phyloP scores from a whole-genome alignment of 2,888 invertebrate genomes.

The Nudaria mundana region DNA sequence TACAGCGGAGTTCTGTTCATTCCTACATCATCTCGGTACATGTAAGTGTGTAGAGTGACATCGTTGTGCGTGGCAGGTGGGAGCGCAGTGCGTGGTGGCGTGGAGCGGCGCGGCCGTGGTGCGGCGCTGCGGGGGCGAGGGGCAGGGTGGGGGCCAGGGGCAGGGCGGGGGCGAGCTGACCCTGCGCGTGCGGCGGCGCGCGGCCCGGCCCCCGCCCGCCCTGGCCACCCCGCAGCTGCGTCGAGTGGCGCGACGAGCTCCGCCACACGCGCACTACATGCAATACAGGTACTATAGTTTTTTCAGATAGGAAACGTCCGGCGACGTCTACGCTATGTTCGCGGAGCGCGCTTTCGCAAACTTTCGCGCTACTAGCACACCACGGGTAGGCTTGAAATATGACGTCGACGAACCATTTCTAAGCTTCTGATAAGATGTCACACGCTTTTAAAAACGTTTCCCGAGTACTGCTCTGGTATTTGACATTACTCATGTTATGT shows the following conservation, averaged over 20 bases:
- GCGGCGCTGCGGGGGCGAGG: conserved; percentile 30
- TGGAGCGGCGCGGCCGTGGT: conserved; percentile 54
- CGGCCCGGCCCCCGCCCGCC: conserved; percentile 34
- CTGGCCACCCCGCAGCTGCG: conserved; percentile 30
- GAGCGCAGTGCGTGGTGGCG: conserved; percentile 56
- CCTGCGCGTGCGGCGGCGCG: conserved; percentile 46
- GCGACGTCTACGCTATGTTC: too few relatives aligned
- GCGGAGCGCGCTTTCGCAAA: not conserved
- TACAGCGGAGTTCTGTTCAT: too few relatives aligned
- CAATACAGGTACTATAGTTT: conserved; percentile 4
- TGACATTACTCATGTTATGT: too few relatives aligned
- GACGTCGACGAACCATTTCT: too few relatives aligned
- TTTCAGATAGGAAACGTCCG: too few relatives aligned
- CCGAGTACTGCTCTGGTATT: too few relatives aligned
- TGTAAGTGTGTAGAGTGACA: not conserved
- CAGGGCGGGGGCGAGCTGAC: conserved; percentile 36
- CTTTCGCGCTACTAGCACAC: not conserved
- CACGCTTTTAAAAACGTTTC: too few relatives aligned
- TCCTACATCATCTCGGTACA: too few relatives aligned
- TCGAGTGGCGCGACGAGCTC: conserved; percentile 8
- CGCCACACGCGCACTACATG: conserved; percentile 6
- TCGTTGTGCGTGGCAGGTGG: conserved; percentile 47
- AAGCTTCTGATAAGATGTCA: too few relatives aligned
- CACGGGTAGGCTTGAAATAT: too few relatives aligned
- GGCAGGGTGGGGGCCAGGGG: conserved; percentile 18